Percentiles rank a stretch among this genome's conserved stretches.
Evolutionary conservation across 2,888 invertebrate genomes (phyloP).

Genomic region (Epinotia demarniana): DNA sequence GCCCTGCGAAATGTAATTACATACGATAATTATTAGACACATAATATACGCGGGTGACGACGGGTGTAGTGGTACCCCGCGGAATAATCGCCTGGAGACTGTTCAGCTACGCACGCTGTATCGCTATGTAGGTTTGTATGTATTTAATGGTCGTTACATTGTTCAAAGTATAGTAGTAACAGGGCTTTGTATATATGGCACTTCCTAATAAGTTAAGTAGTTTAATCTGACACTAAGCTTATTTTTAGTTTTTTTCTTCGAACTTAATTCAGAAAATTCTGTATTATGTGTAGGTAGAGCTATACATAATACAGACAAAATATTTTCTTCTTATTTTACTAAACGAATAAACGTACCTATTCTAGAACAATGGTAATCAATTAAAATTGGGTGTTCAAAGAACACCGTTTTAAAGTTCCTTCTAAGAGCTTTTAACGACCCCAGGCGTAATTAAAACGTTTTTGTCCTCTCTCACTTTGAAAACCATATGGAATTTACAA

Average conservation of each 20-base stretch:
- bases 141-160: not conserved
- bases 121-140: not conserved
- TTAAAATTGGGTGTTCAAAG: not conserved
- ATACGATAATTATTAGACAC: slow-evolving; percentile 49
- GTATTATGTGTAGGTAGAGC: too few relatives aligned
- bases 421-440: not conserved
- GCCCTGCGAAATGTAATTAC: slow-evolving; percentile 62
- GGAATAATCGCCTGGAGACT: not conserved
- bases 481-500: slow-evolving; percentile 30
- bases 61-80: not conserved
- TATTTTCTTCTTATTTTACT: too few relatives aligned
- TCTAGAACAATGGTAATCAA: not conserved
- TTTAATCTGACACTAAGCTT: not conserved
- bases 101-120: not conserved
- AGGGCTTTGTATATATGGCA: not conserved
- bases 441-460: slow-evolving; percentile 18
- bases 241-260: too few relatives aligned
- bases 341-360: too few relatives aligned
- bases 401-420: not conserved
- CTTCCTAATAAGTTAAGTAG: not conserved
- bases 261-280: too few relatives aligned
- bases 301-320: too few relatives aligned
- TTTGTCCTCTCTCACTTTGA: slow-evolving; percentile 7
- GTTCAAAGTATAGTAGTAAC: not conserved
- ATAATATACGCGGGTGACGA: slow-evolving; percentile 45